Conservation (phyloP, 2,888 invertebrate genomes). For the Pemphredon lugubris region DNA sequence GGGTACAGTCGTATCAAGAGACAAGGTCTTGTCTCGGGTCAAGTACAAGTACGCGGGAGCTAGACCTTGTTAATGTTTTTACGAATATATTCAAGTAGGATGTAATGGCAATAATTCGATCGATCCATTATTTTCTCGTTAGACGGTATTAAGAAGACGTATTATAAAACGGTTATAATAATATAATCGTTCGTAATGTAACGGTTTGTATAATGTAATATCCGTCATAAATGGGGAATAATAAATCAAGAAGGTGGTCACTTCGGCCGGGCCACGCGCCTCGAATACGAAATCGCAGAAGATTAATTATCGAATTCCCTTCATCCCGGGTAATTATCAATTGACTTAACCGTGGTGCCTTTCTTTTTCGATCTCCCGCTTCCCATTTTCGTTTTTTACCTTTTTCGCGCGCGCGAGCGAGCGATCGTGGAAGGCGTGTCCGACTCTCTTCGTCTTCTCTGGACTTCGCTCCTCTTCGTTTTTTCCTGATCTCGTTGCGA, state of each 20-base stretch:
- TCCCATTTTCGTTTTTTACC: background rate
- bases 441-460: slow-evolving; percentile 16
- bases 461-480: slow-evolving; percentile 22
- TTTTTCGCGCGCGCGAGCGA: slow-evolving; percentile 13
- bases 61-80: no score
- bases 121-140: no score
- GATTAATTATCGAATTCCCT: slow-evolving; percentile 45
- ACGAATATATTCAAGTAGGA: no score
- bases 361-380: slow-evolving; percentile 20
- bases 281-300: slow-evolving; percentile 37
- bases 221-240: background rate
- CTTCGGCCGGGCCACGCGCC: slow-evolving; percentile 15
- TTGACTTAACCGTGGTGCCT: slow-evolving; percentile 31
- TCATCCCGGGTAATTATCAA: slow-evolving; percentile 46
- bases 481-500: slow-evolving; percentile 40
- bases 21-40: no score
- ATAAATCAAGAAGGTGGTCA: slow-evolving; percentile 7
- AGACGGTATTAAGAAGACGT: no score
- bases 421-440: slow-evolving; percentile 51
- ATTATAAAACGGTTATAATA: background rate
- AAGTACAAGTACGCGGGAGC: no score
- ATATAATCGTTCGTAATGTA: background rate
- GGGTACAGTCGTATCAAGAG: no score
- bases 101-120: no score
- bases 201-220: slow-evolving; percentile 1